Base-by-base conservation (phyloP, 2,888 invertebrate species). In the Thera obeliscata region DNA sequence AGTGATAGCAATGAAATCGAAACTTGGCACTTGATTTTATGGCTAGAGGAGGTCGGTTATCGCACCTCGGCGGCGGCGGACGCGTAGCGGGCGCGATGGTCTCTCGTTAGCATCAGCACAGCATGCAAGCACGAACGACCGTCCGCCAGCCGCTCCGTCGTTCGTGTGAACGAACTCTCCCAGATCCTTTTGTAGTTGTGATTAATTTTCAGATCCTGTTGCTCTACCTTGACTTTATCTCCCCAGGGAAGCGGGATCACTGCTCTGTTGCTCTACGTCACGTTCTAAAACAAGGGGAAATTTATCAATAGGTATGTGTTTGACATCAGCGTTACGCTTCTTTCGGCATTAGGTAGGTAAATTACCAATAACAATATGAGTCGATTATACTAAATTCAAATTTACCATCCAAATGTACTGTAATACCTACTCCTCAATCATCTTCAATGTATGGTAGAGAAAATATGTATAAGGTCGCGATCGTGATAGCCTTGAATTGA, bases 1-100 rank as follows among this genome's bases (percentile, higher is more conserved):
- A 82, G 82, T 87, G 87, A 85, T 86, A 83, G 86, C 77, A 82
- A 85, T 85, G 86, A 89, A 89, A 90, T 83, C 81, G 87, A 89
- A 88, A 87, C 88, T 90, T 87, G 88, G 87, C 88, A 82, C 80
- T 74, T 74, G 64, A 38, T 59, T 49, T 12, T 55, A 35, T 46
- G 58, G 56, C 56, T 56, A 80, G 80, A 81, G 85, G 83, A 86
- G 85, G 86, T 82, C 87, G 86, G 87, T 86, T 87, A 89, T 87
- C 89, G 87, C 87, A 85, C 86, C 79, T 81, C 81, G 73, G 75
- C 73, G 78, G 80, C 80, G 78, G 80, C 80, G 76, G 76, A 74
- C 81, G 75, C 74, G 81, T 77, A 79, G 78, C 81, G 79, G 78
- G 76, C 81, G 81, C 82, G 80, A 81, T 9, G 36, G 83, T 86